Percentiles rank a stretch among this genome's conserved stretches.
phyloP scores from a whole-genome alignment of 1,140 invertebrate species.

The Limonius californicus region DNA sequence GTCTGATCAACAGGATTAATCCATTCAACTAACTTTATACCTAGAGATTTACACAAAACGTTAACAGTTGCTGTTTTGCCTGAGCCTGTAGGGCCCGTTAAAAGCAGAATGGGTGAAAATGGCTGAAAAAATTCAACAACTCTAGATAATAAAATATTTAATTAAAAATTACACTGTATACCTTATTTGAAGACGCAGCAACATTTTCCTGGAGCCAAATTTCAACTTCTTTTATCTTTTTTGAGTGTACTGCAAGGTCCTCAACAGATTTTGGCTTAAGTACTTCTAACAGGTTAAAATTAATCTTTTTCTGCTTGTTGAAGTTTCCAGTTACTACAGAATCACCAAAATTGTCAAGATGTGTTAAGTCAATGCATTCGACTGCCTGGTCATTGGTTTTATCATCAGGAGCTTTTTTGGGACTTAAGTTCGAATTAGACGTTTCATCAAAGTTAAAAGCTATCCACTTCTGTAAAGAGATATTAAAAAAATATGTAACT shows the following conservation, averaged over 20 bases:
- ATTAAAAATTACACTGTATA: too few species aligned
- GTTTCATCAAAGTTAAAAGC: neutral
- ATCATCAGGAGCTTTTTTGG: too few species aligned
- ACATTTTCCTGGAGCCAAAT: constrained; percentile 51
- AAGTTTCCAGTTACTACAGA: too few species aligned
- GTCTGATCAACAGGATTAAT: constrained; percentile 63
- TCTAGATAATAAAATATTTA: too few species aligned
- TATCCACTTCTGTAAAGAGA: constrained; percentile 5
- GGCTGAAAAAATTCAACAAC: constrained; percentile 22
- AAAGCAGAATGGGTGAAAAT: constrained; percentile 55
- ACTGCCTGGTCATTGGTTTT: too few species aligned
- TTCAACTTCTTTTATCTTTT: constrained; percentile 60
- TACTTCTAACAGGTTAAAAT: constrained; percentile 44
- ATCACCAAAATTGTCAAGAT: too few species aligned
- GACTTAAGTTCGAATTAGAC: neutral
- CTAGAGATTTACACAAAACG: constrained; percentile 56
- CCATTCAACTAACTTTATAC: constrained; percentile 64
- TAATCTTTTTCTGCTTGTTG: constrained; percentile 11
- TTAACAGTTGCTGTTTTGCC: constrained; percentile 65
- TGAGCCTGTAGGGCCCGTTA: constrained; percentile 69
- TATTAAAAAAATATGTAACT: too few species aligned
- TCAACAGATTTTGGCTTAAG: constrained; percentile 52
- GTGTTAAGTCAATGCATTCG: too few species aligned
- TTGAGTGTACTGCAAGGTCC: constrained; percentile 58
- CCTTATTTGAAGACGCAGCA: neutral